Evolutionary conservation across 23 tunicate genomes (phyloP), one percentile per base, ranked within the genome.

Genomic region (Oikopleura albicans): DNA sequence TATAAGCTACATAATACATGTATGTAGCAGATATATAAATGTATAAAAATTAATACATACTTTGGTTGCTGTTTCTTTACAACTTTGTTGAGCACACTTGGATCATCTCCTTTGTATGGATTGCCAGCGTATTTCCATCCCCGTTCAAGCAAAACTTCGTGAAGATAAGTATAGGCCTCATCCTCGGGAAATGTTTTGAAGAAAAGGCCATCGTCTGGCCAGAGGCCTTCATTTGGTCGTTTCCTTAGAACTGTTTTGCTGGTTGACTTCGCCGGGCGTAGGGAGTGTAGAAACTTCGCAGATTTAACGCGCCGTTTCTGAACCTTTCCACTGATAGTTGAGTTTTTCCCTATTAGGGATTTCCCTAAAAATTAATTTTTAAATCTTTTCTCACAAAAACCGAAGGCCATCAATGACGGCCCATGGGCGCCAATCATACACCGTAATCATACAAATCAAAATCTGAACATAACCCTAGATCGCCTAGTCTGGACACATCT

Each of bases 151-250:
- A 71, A 29, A 71, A 71, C 31, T 29, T 16, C 35, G 37, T 71
- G 31, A 34, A 71, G 37, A 29, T 16, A 31, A 12, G 27, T 29
- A 37, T 71, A 71, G 31, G 79, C 79, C 37, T 16, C 27, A 29
- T 71, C 79, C 33, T 71, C 79, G 27, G 79, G 79, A 29, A 71
- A 71, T 4, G 79, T 71, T 71, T 71, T 71, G 79, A 71, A 71
- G 37, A 16, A 71, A 16, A 71, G 79, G 16, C 22, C 59, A 16
- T 71, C 79, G 4, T 34, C 33, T 71, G 36, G 36, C 79, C 79
- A 71, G 4, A 12, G 34, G 36, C 79, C 79, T 4, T 29, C 4
- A 49, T 8, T 8, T 71, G 35, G 34, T 71, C 37, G 33, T 37
- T 31, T 71, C 37, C 31, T 37, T 49, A 8, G 12, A 22, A 12